A percentile compares a stretch with the other conserved stretches of the same genome.
phyloP scores from a whole-genome alignment of 2,113 vertebrate genomes.

The Plectropomus leopardus region DNA sequence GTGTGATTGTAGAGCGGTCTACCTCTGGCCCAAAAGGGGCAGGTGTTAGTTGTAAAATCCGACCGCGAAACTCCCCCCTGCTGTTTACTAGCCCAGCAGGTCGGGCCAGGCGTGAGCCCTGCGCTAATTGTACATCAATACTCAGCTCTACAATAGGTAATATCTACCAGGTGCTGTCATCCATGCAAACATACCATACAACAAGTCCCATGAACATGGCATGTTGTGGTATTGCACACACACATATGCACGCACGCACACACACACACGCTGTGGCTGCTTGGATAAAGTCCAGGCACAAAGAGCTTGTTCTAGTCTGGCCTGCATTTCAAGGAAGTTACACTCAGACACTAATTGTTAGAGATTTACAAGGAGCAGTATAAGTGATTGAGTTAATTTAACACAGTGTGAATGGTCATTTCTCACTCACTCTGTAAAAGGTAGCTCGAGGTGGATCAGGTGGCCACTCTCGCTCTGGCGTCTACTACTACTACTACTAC shows the following conservation, averaged over 20 bases:
- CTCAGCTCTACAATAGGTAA: slow-evolving; percentile 46
- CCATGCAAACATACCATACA: slow-evolving; percentile 23
- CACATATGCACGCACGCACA: slow-evolving; percentile 13
- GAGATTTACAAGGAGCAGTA: slow-evolving; percentile 67
- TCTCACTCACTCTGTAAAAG: slow-evolving; percentile 41
- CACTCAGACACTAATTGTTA: slow-evolving; percentile 50
- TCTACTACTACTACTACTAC: no score
- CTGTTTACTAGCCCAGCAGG: slow-evolving; percentile 66
- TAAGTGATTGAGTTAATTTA: slow-evolving; percentile 62
- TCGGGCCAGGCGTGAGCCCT: slow-evolving; percentile 32
- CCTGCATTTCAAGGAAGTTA: slow-evolving; percentile 32
- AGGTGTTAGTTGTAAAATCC: slow-evolving; percentile 73
- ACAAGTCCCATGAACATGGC: not conserved
- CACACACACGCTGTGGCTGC: not conserved
- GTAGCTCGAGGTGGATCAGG: slow-evolving; percentile 34
- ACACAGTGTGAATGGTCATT: slow-evolving; percentile 47
- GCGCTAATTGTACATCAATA: slow-evolving; percentile 51
- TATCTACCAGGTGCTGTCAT: slow-evolving; percentile 69
- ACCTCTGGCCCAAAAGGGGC: slow-evolving; percentile 49
- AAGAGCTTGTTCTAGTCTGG: slow-evolving; percentile 54
- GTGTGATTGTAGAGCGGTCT: slow-evolving; percentile 25
- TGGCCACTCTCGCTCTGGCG: slow-evolving; percentile 4
- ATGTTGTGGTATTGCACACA: slow-evolving; percentile 4
- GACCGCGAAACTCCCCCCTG: slow-evolving; percentile 51
- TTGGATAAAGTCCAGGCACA: slow-evolving; percentile 61